phyloP scores from a whole-genome alignment of 2,797 vertebrate genomes.

The Pempheris klunzingeri region DNA sequence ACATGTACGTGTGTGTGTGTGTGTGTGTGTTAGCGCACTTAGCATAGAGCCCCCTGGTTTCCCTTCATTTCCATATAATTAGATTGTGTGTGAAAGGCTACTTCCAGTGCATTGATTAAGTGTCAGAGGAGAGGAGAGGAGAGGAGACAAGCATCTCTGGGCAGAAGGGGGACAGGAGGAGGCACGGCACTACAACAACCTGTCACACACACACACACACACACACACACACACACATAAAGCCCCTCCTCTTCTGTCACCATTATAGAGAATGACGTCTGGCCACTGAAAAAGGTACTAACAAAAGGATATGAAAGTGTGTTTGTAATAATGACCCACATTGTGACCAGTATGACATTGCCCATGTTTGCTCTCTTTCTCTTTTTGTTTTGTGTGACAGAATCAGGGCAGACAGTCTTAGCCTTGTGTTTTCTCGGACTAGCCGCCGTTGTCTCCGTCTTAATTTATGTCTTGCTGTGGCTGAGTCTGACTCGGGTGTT shows the following conservation, averaged over 20 bases:
- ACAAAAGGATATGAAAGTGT: conserved; percentile 50
- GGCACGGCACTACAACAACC: conserved; percentile 70
- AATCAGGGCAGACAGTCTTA: conserved; percentile 81
- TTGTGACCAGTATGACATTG: conserved; percentile 56
- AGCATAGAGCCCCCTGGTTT: conserved; percentile 88
- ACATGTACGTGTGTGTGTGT: not conserved
- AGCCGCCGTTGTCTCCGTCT: conserved; percentile 68
- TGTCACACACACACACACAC: conserved; percentile 43
- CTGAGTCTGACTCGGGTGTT: conserved; percentile 68
- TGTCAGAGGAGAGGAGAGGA: conserved; percentile 84
- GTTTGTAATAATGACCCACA: conserved; percentile 61
- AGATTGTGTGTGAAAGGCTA: conserved; percentile 96
- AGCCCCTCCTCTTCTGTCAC: conserved; percentile 9
- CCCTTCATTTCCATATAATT: conserved; percentile 96
- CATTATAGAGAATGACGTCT: conserved; percentile 8
- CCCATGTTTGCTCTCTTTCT: conserved; percentile 42
- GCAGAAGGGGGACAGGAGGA: conserved; percentile 62
- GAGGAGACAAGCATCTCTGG: conserved; percentile 64
- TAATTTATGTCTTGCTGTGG: conserved; percentile 82
- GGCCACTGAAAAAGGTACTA: conserved; percentile 22
- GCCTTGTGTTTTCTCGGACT: conserved; percentile 70
- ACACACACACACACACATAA: conserved; percentile 43
- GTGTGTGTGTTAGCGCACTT: conserved; percentile 79
- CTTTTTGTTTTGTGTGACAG: conserved; percentile 76
- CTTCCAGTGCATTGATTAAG: conserved; percentile 96